Base-by-base conservation (phyloP, 1,140 invertebrate species). In the Pararge aegeria region DNA sequence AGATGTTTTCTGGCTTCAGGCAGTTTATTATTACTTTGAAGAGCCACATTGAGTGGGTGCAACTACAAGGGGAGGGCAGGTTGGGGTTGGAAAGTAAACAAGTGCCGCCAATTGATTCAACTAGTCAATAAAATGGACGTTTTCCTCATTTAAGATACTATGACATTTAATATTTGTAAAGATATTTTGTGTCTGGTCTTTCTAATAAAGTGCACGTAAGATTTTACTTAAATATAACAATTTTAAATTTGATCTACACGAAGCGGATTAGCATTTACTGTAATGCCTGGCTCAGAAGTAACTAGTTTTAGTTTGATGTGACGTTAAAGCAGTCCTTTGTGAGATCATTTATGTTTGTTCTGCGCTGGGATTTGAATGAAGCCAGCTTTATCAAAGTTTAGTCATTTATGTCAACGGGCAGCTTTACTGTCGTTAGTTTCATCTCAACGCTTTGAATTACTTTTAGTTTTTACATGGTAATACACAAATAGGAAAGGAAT, bases 1-100 rank as follows among this genome's bases (percentile, higher is more conserved):
- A 73, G 73, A 85, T 83, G 82, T 89, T 87, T 86, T 87, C 75
- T 84, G 83, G 83, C 86, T 89, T 84, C 83, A 79, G 84, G 86
- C 83, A 75, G 84, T 89, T 85, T 89, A 84, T 86, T 87, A 89
- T 89, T 89, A 86, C 83, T 87, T 83, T 80, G 76, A 73, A 81
- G 76, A 78, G 75, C 64, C 68, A 70, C 66, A 66, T 69, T 65
- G 68, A 78, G 71, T 60, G 67, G 59, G 52, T 64, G 48, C 50
- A 67, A 67, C 68, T 64, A 60, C 62, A 70, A 68, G 69, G 78
- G 78, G 58, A 66, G 75, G 73, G 66, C 42, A 55, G 56, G 56
- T 69, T 76, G 73, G 83, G 86, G 81, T 79, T 60, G 61, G 64
- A 78, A 79, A 64, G 83, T 78, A 87, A 88, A 87, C 80, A 88